These are phyloP conservation scores for Athalia cordata DNA, from an alignment of 2,888 invertebrate genomes.

Conservation along the genomic window DNA sequence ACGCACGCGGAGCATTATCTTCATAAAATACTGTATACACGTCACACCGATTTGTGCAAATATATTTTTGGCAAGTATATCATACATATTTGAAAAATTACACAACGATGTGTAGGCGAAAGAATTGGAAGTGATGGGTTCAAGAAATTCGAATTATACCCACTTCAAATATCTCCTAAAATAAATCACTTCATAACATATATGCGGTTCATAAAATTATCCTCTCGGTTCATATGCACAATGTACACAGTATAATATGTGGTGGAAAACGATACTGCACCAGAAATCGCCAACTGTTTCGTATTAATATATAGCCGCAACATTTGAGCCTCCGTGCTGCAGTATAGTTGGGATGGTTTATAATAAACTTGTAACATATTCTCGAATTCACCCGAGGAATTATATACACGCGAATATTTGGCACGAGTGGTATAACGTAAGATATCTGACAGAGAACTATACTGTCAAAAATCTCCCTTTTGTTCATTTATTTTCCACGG, in stretches of 20 bases:
- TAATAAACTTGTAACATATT: conserved; percentile 27
- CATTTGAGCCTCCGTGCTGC: conserved; percentile 43
- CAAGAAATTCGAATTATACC: too few species aligned
- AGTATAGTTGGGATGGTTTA: conserved; percentile 9
- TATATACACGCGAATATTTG: neutral
- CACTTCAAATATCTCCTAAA: too few species aligned
- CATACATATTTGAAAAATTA: neutral
- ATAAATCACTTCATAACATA: too few species aligned
- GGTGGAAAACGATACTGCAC: conserved; percentile 3
- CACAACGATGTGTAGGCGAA: neutral
- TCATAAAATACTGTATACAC: conserved; percentile 5
- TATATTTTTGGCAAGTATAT: conserved; percentile 17
- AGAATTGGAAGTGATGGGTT: too few species aligned
- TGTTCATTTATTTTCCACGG: neutral
- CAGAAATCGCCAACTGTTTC: conserved; percentile 48
- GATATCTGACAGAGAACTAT: neutral
- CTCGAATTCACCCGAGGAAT: neutral
- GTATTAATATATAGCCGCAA: conserved; percentile 59
- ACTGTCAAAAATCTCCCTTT: neutral
- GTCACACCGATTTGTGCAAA: conserved; percentile 11
- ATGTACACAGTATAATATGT: neutral
- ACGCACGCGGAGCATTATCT: conserved; percentile 12
- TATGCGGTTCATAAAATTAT: too few species aligned
- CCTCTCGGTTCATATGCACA: neutral
- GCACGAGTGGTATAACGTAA: neutral